Base-by-base conservation (phyloP, 92 coral and sea anemone species). In the Bergia puertoricense region DNA sequence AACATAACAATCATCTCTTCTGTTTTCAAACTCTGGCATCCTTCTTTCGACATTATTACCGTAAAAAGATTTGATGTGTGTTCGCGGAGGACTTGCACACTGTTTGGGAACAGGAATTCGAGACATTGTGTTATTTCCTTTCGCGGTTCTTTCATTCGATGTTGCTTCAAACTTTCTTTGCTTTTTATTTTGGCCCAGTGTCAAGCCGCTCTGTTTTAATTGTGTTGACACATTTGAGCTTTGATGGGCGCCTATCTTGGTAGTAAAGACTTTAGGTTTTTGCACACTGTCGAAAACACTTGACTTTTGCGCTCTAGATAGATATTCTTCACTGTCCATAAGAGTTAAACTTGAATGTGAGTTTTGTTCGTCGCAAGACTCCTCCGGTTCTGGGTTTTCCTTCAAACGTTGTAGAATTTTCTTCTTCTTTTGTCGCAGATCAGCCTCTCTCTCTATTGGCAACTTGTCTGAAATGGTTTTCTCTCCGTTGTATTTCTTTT, bases 391-490 rank as follows among this genome's bases (percentile, higher is more conserved):
- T 1, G 87, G 79, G 16, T 71, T 84, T 71, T 73, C 79, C 76
- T 92, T 92, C 57, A 92, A 74, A 76, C 92, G 90, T 43, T 85
- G 94, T 68, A 92, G 77, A 86, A 92, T 89, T 91, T 77, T 76
- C 76, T 92, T 92, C 78, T 90, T 89, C 71, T 57, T 89, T 65
- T 90, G 92, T 65, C 94, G 90, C 56, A 92, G 67, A 40, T 82
- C 86, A 9, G 94, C 94, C 78, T 92, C 90, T 30, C 77, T 74
- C 56, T 92, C 94, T 73, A 92, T 92, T 36, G 94, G 85, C 46
- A 89, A 74, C 77, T 91, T 86, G 42, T 85, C 85, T 14, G 90
- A 76, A 71, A 62, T 67, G 10, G 62, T 66, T 43, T 67, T 48
- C 72, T 66, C 65, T 72, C 16, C 77, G 36, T 18, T 23, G 8